A percentile compares a stretch with the other conserved stretches of the same genome.
Evolutionary conservation across 2,797 vertebrate species (phyloP).

Genomic region (Botia almorhae): DNA sequence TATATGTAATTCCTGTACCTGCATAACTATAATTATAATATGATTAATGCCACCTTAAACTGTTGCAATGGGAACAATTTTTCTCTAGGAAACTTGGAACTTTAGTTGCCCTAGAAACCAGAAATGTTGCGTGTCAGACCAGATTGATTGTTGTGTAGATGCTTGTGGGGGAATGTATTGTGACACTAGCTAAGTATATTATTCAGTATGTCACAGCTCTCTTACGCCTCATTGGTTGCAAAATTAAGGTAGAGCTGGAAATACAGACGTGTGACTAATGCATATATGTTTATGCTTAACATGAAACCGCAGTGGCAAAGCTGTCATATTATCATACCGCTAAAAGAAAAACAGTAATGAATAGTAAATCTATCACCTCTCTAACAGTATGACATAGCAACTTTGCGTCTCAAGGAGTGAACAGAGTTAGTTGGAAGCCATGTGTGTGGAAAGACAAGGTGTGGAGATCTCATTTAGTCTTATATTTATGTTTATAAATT

Average conservation of each 20-base stretch:
- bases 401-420: too few relatives aligned
- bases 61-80: background rate
- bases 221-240: constrained; percentile 27
- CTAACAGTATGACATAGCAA: too few relatives aligned
- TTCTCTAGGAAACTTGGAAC: constrained; percentile 43
- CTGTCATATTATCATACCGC: background rate
- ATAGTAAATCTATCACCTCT: background rate
- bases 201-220: background rate
- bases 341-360: background rate
- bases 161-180: constrained; percentile 16
- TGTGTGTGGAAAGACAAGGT: too few relatives aligned
- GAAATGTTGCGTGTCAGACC: constrained; percentile 39
- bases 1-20: background rate
- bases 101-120: constrained; percentile 40
- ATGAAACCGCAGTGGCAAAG: background rate
- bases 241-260: constrained; percentile 32
- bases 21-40: background rate
- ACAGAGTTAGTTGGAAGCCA: too few relatives aligned
- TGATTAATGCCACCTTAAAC: background rate
- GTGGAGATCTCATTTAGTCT: background rate
- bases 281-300: background rate
- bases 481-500: background rate
- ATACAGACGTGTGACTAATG: background rate
- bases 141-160: constrained; percentile 40
- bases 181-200: constrained; percentile 3